Evolutionary conservation across 2,888 invertebrate genomes (phyloP).

Genomic region (Choreutis nemorana): DNA sequence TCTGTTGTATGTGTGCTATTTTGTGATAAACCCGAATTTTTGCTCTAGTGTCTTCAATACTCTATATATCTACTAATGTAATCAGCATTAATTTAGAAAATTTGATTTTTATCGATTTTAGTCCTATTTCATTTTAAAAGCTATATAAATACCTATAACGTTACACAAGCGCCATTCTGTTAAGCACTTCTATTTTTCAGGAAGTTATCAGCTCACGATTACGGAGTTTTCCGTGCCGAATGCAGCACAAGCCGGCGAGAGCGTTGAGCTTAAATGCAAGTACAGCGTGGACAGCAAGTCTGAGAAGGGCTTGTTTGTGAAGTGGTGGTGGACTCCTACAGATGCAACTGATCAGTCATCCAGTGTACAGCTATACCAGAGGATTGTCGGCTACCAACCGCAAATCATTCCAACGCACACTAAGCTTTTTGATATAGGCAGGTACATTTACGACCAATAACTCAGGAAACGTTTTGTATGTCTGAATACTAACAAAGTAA

Average conservation of each 20-base stretch:
- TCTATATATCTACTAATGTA: too few species aligned
- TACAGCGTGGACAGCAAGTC: constrained; percentile 21
- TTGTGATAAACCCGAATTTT: too few species aligned
- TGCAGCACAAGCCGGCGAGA: constrained; percentile 24
- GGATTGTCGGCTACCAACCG: constrained; percentile 20
- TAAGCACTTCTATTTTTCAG: constrained; percentile 21
- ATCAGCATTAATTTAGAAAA: too few species aligned
- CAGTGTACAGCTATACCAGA: constrained; percentile 31
- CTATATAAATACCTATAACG: background rate
- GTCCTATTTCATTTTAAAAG: background rate
- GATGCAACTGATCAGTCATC: constrained; percentile 18
- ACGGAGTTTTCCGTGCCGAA: constrained; percentile 37
- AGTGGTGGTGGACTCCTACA: constrained; percentile 44
- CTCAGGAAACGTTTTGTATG: too few species aligned
- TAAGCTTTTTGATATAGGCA: too few species aligned
- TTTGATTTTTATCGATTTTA: too few species aligned
- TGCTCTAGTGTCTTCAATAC: too few species aligned
- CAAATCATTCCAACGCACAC: background rate
- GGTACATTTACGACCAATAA: too few species aligned
- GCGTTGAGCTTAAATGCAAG: constrained; percentile 29
- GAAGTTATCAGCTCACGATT: constrained; percentile 34
- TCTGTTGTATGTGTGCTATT: too few species aligned
- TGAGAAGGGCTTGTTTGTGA: constrained; percentile 25
- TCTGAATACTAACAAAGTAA: too few species aligned
- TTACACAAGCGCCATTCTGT: constrained; percentile 1